Base-by-base conservation (phyloP, 2,888 invertebrate species). In the Miltochrista miniata region DNA sequence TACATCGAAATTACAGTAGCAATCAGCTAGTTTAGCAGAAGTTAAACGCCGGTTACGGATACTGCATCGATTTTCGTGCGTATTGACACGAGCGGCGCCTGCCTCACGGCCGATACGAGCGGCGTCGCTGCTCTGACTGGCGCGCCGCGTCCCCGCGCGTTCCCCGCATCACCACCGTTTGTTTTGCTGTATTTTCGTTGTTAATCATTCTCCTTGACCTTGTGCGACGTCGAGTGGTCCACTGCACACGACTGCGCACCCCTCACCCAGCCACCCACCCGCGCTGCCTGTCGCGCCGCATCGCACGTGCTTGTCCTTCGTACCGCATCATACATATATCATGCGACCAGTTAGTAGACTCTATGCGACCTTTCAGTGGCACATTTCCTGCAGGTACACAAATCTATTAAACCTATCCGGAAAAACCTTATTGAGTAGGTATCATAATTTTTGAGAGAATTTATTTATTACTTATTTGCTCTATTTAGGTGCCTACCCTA, bases 121-220 rank as follows among this genome's bases (percentile, higher is more conserved):
- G 85, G 85, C 90, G 87, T 83, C 89, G 85, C 80, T 83, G 80
- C 81, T 83, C 76, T 79, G 85, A 90, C 91, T 90, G 90, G 71
- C 87, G 86, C 83, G 81, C 76, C 81, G 76, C 77, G 79, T 76
- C 82, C 79, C 81, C 83, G 75, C 81, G 62, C 78, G 64, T 69
- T 71, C 83, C 83, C 83, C 85, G 79, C 87, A 74, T 82, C 81
- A 78, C 80, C 84, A 83, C 82, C 87, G 86, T 89, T 89, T 89
- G 90, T 91, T 92, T 91, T 90, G 90, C 89, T 90, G 90, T 90
- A 91, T 90, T 90, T 91, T 92, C 88, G 89, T 89, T 89, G 90
- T 90, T 92, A 92, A 92, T 92, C 92, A 92, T 92, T 92, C 92
- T 91, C 92, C 92, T 92, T 90, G 90, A 92, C 91, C 90, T 90